Percentiles rank a stretch among this genome's conserved stretches.
Evolutionary conservation across 2,113 vertebrate genomes (phyloP).

Genomic region (Serilophus lunatus): DNA sequence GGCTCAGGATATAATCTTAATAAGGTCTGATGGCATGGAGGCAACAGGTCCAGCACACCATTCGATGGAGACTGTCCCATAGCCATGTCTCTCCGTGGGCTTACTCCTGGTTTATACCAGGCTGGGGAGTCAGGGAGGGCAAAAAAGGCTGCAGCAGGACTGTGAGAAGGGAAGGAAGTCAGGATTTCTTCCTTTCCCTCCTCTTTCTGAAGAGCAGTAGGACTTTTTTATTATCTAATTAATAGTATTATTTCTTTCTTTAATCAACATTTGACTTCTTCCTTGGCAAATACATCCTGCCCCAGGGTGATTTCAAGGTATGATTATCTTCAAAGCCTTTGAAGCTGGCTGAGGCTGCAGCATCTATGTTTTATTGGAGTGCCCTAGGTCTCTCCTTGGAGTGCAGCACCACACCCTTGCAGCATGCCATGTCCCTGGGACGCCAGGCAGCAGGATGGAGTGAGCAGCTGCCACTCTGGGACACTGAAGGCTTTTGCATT

Average conservation of each 20-base stretch:
- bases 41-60: fast-evolving
- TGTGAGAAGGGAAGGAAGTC: not conserved
- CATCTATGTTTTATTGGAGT: slow-evolving; percentile 12
- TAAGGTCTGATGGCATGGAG: not conserved
- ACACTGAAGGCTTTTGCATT: not conserved
- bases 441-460: not conserved
- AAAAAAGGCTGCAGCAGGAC: not conserved
- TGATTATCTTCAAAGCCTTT: slow-evolving; percentile 47
- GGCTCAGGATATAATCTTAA: not conserved
- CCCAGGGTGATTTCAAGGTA: not conserved
- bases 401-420: not conserved
- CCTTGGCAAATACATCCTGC: not conserved
- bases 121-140: not conserved
- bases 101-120: not conserved
- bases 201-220: not conserved
- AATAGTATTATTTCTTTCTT: not conserved
- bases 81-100: fast-evolving
- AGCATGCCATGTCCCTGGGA: not conserved
- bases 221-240: not conserved
- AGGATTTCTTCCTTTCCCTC: not conserved
- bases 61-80: fast-evolving
- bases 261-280: slow-evolving; percentile 15
- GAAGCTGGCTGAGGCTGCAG: slow-evolving; percentile 8
- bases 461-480: not conserved
- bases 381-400: not conserved